Percentiles rank a stretch among this genome's conserved stretches.
Conservation (phyloP, 1,140 invertebrate species). For the Megathymus violae region DNA sequence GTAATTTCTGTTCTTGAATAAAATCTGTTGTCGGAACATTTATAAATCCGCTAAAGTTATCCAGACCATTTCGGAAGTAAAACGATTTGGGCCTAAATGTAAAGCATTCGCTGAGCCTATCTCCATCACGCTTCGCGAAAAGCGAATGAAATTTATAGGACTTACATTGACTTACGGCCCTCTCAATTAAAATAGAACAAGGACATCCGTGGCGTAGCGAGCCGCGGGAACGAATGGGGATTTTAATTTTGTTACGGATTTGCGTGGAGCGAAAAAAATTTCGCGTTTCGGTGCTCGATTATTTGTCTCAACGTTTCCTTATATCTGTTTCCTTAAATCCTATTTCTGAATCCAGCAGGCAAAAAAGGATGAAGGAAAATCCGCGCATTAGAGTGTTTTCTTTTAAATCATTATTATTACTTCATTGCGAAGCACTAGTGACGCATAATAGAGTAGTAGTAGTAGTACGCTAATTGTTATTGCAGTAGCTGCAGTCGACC, state of each 20-base stretch:
- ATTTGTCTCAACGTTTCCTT: constrained; percentile 66
- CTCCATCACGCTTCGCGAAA: constrained; percentile 27
- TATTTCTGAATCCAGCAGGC: constrained; percentile 51
- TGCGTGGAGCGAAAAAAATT: constrained; percentile 49
- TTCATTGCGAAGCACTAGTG: no score
- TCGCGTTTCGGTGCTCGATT: constrained; percentile 50
- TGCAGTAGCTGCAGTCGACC: no score
- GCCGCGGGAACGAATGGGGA: constrained; percentile 39
- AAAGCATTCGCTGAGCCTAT: constrained; percentile 33
- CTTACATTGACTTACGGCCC: constrained; percentile 42
- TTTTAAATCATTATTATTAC: constrained; percentile 56
- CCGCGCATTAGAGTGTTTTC: constrained; percentile 44
- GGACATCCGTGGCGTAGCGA: constrained; percentile 40
- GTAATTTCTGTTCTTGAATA: constrained; percentile 12
- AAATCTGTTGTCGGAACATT: constrained; percentile 22
- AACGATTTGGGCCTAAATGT: constrained; percentile 29
- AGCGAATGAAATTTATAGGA: constrained; percentile 36
- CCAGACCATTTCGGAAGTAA: constrained; percentile 28
- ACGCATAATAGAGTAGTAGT: no score
- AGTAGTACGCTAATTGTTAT: no score
- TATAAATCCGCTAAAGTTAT: constrained; percentile 30
- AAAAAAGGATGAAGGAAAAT: constrained; percentile 48
- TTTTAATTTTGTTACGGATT: constrained; percentile 68
- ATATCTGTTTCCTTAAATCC: constrained; percentile 61
- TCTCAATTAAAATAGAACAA: constrained; percentile 40